Evolutionary conservation across 2,888 invertebrate genomes (phyloP).

Genomic region (Zhengitettix transpicula): DNA sequence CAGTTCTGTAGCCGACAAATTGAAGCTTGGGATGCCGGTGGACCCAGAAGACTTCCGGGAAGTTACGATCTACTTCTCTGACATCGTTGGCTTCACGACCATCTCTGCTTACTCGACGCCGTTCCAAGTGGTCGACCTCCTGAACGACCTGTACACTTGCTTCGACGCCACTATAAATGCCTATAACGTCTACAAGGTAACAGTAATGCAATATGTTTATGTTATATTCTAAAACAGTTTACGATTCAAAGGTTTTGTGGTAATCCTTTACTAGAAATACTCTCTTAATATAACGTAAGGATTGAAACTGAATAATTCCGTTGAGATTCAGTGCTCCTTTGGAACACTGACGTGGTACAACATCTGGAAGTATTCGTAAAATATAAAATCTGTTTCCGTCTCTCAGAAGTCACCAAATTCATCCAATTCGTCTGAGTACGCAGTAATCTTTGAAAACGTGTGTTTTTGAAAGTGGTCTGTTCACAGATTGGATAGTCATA

Average conservation of each 20-base stretch:
- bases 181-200: conserved; percentile 72
- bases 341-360: no score
- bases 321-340: no score
- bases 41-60: conserved; percentile 86
- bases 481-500: not conserved
- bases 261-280: no score
- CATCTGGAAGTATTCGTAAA: no score
- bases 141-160: conserved; percentile 84
- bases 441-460: no score
- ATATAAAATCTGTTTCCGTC: no score
- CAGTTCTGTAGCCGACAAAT: conserved; percentile 79
- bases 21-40: conserved; percentile 77
- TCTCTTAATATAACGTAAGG: no score
- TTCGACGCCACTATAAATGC: conserved; percentile 89
- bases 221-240: no score
- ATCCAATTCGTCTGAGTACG: no score
- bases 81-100: conserved; percentile 87
- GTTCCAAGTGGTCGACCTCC: conserved; percentile 76
- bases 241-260: no score
- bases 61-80: conserved; percentile 88
- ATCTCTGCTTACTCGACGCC: conserved; percentile 85
- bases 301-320: no score
- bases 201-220: not conserved
- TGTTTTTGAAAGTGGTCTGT: not conserved
- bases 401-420: no score